phyloP scores from a whole-genome alignment of 1,140 invertebrate species.

The Drosophila insularis region DNA sequence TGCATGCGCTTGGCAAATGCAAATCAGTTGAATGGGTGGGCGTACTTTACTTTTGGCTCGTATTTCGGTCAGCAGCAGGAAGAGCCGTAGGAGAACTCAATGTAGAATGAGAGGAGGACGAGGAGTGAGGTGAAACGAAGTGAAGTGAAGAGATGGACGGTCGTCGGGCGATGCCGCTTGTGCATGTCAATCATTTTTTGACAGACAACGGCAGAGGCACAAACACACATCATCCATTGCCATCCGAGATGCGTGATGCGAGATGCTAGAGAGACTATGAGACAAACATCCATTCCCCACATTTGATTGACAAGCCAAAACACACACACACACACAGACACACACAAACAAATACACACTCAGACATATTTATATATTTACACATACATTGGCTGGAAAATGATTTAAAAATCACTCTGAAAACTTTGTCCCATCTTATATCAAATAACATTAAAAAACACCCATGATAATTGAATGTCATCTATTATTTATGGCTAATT shows the following conservation, averaged over 20 bases:
- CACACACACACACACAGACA: background rate
- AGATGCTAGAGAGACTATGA: slow-evolving; percentile 28
- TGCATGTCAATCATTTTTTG: slow-evolving; percentile 75
- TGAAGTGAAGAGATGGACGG: slow-evolving; percentile 1
- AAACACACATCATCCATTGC: slow-evolving; percentile 46
- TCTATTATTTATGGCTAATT: slow-evolving; percentile 61
- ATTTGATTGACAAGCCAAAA: slow-evolving; percentile 54
- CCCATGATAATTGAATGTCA: slow-evolving; percentile 5
- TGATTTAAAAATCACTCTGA: background rate
- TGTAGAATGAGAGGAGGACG: background rate
- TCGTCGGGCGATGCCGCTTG: slow-evolving; percentile 48
- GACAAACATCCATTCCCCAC: slow-evolving; percentile 43
- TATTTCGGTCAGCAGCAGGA: slow-evolving; percentile 30
- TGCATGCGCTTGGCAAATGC: slow-evolving; percentile 48
- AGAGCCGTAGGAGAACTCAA: background rate
- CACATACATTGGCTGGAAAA: background rate
- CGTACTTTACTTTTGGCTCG: slow-evolving; percentile 46
- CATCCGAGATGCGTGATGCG: slow-evolving; percentile 18
- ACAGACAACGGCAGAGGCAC: slow-evolving; percentile 53
- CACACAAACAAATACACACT: background rate
- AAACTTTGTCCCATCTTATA: background rate
- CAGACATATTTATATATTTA: background rate
- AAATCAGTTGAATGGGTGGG: slow-evolving; percentile 66
- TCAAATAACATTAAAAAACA: slow-evolving; percentile 4
- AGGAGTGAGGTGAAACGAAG: slow-evolving; percentile 20